Evolutionary conservation across 2,113 vertebrate genomes (phyloP).

Genomic region (Phyllostomus discolor): DNA sequence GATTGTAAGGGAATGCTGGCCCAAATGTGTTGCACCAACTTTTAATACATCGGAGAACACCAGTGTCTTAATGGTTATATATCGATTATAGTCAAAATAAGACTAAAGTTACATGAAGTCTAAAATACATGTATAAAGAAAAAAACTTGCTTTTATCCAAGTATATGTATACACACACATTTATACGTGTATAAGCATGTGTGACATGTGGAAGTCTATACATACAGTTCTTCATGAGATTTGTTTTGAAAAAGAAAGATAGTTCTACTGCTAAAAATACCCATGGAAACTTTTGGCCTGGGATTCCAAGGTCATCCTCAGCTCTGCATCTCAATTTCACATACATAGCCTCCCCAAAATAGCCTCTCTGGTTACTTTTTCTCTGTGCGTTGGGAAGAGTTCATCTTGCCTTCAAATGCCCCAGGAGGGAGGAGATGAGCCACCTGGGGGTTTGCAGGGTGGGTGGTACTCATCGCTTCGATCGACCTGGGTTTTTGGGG

Average conservation of each 20-base stretch:
- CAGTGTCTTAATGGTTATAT: neutral
- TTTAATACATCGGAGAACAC: neutral
- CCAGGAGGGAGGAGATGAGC: neutral
- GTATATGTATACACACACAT: neutral
- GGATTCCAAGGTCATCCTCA: slow-evolving; percentile 5
- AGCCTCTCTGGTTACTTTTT: neutral
- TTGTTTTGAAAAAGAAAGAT: neutral
- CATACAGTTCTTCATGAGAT: neutral
- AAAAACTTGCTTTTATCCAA: neutral
- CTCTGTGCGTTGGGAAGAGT: neutral
- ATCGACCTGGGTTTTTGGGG: neutral
- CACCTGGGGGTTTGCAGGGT: neutral
- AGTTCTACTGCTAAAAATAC: slow-evolving; percentile 36
- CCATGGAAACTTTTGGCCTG: slow-evolving; percentile 39
- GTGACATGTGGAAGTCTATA: neutral
- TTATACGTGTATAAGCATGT: neutral
- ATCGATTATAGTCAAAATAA: neutral
- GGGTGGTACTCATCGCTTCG: neutral
- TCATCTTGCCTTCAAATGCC: neutral
- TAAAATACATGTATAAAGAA: neutral
- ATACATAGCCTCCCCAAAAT: neutral
- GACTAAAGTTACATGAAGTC: neutral
- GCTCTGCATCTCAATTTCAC: neutral
- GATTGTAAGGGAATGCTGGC: neutral
- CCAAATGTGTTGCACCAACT: neutral